Conservation (phyloP, 1,140 invertebrate genomes). For the Panulirus ornatus region DNA sequence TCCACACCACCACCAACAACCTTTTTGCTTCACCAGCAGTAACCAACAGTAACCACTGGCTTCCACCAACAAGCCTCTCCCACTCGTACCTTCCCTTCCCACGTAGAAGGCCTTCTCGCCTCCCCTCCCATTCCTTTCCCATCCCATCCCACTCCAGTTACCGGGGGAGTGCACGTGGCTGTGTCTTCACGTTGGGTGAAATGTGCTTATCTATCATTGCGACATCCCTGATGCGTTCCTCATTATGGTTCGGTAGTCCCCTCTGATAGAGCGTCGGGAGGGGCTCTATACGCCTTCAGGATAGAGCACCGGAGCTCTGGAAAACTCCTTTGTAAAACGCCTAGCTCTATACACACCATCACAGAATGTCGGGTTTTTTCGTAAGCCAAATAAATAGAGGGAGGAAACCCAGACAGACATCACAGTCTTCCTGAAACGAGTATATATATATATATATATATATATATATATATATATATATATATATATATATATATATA, state of each 20-base stretch:
- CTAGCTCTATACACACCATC: too few species aligned
- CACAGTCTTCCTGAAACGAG: not conserved
- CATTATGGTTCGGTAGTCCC: constrained; percentile 67
- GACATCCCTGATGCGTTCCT: constrained; percentile 61
- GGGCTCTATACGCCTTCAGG: too few species aligned
- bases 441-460: constrained; percentile 34
- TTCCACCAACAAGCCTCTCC: not conserved
- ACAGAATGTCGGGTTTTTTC: too few species aligned
- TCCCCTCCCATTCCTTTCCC: not conserved
- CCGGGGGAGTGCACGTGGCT: constrained; percentile 27
- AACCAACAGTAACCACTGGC: not conserved
- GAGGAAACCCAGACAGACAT: too few species aligned
- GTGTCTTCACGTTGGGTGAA: constrained; percentile 48
- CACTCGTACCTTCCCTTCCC: constrained; percentile 6
- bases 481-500: constrained; percentile 14
- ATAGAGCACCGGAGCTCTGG: too few species aligned
- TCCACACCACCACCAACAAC: too few species aligned
- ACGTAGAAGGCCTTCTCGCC: not conserved
- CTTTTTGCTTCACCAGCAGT: too few species aligned
- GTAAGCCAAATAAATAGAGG: too few species aligned
- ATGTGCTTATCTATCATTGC: constrained; percentile 62
- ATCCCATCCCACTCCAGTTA: not conserved
- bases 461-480: constrained; percentile 30
- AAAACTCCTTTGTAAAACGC: too few species aligned
- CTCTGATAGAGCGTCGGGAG: constrained; percentile 55